A percentile compares a stretch with the other conserved stretches of the same genome.
These are phyloP conservation scores for Tethya wilhelma DNA, from an alignment of 37 sponge, comb jelly and placozoan species.

Conservation along the genomic window DNA sequence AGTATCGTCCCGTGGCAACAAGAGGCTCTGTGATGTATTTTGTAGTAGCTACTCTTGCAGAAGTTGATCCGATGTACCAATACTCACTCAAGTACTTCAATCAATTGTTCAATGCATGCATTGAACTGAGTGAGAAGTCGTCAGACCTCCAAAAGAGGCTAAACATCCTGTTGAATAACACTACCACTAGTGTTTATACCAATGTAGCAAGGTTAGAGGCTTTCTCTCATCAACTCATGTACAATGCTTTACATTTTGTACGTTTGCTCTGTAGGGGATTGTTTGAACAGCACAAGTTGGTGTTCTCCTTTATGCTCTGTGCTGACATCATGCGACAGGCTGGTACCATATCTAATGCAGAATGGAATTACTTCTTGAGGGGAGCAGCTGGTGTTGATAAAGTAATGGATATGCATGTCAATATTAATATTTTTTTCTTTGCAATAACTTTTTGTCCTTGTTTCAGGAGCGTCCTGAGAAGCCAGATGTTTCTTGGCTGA, in stretches of 20 bases:
- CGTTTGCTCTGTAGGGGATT: conserved; percentile 66
- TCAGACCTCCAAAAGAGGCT: conserved; percentile 81
- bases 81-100: conserved; percentile 99
- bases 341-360: conserved; percentile 71
- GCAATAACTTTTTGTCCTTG: too few relatives aligned
- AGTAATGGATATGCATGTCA: conserved; percentile 1
- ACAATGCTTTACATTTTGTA: neutral
- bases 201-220: conserved; percentile 85
- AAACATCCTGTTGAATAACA: conserved; percentile 73
- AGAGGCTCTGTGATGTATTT: conserved; percentile 98
- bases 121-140: conserved; percentile 92
- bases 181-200: conserved; percentile 86
- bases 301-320: conserved; percentile 98
- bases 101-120: conserved; percentile 90
- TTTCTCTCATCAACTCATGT: neutral
- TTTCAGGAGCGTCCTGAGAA: conserved; percentile 82
- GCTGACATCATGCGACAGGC: conserved; percentile 92
- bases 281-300: conserved; percentile 97
- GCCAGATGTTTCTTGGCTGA: conserved; percentile 91
- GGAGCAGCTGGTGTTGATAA: conserved; percentile 93
- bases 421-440: neutral
- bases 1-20: conserved; percentile 94
- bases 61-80: conserved; percentile 99
- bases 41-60: conserved; percentile 93
- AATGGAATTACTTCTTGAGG: conserved; percentile 98